phyloP scores from a whole-genome alignment of 2,797 vertebrate genomes.

The Triplophysa bombifrons region DNA sequence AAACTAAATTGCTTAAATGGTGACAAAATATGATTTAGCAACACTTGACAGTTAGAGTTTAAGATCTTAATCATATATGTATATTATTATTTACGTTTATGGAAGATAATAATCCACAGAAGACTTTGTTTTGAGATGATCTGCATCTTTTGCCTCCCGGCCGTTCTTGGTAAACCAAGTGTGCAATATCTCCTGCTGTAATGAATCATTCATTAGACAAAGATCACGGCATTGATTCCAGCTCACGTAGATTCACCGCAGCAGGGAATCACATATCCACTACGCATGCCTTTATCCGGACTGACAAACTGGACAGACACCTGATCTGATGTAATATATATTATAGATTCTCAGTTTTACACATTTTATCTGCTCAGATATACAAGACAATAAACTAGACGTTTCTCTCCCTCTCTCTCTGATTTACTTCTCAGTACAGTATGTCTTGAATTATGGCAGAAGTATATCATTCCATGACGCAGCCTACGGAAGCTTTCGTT shows the following conservation, averaged over 20 bases:
- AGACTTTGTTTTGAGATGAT: not conserved
- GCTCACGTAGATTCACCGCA: not conserved
- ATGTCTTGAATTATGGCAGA: conserved; percentile 61
- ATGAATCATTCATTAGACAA: conserved; percentile 40
- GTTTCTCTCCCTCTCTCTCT: conserved; percentile 38
- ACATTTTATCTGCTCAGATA: not conserved
- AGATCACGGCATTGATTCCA: conserved; percentile 30
- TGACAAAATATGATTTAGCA: too few species aligned
- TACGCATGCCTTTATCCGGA: not conserved
- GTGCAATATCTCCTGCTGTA: conserved; percentile 25
- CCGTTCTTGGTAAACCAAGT: not conserved
- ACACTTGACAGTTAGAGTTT: too few species aligned
- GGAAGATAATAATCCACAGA: not conserved
- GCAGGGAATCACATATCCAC: conserved; percentile 1
- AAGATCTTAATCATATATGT: too few species aligned
- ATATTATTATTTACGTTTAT: too few species aligned
- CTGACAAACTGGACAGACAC: not conserved
- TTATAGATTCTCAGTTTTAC: not conserved
- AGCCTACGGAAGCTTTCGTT: conserved; percentile 37
- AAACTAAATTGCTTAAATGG: too few species aligned
- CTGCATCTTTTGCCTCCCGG: not conserved
- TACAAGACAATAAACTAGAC: not conserved
- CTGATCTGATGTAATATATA: not conserved
- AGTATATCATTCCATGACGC: conserved; percentile 66
- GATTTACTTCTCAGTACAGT: conserved; percentile 47